Conservation (phyloP, 2,113 vertebrate species). For the Myrmecophaga tridactyla region DNA sequence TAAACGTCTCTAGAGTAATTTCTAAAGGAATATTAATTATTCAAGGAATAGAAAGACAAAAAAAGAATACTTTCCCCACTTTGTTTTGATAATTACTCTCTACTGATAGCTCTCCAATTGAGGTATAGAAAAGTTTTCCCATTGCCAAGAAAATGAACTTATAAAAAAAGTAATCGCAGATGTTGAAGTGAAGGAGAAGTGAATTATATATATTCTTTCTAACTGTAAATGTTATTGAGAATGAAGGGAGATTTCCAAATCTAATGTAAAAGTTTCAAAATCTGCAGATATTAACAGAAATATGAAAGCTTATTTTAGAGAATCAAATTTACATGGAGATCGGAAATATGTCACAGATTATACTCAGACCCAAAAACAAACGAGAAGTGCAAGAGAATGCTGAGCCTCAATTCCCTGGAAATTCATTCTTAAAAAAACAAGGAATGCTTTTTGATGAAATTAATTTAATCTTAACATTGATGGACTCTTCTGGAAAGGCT, state of each 20-base stretch:
- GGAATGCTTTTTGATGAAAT: slow-evolving; percentile 38
- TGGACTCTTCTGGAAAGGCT: background rate
- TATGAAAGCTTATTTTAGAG: slow-evolving; percentile 43
- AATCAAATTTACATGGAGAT: background rate
- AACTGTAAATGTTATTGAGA: slow-evolving; percentile 27
- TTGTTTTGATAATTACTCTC: slow-evolving; percentile 6
- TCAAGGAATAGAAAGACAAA: slow-evolving; percentile 16
- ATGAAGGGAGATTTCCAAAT: background rate
- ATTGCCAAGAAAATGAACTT: slow-evolving; percentile 41
- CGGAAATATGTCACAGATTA: background rate
- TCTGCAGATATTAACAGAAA: background rate
- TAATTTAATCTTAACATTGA: background rate
- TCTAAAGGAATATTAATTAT: slow-evolving; percentile 60
- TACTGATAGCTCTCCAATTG: background rate
- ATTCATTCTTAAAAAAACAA: background rate
- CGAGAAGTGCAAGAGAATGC: background rate
- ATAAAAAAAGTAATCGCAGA: slow-evolving; percentile 25
- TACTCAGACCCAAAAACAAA: background rate
- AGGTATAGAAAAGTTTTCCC: background rate
- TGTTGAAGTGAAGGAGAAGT: slow-evolving; percentile 22
- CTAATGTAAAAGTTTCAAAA: slow-evolving; percentile 23
- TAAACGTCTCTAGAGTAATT: slow-evolving; percentile 53
- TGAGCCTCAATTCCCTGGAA: background rate
- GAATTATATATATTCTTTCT: background rate
- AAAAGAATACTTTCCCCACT: background rate